Conservation (phyloP, 2,113 vertebrate genomes). For the Chlamydotis undulata region DNA sequence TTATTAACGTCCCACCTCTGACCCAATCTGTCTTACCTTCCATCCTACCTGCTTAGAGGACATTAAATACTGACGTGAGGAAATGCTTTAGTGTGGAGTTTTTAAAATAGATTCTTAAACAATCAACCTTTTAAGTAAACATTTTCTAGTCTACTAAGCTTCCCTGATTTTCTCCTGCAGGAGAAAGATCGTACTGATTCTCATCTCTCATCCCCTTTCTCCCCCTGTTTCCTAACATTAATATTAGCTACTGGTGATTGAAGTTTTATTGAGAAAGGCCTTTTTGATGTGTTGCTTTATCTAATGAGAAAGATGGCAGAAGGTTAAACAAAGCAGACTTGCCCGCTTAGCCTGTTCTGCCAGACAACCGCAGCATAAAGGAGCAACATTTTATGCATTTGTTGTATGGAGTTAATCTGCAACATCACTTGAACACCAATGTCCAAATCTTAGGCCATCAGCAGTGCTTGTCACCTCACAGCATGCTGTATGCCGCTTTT, state of each 20-base stretch:
- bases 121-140: background rate
- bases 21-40: background rate
- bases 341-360: background rate
- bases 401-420: background rate
- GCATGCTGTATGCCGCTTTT: background rate
- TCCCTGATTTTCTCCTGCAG: background rate
- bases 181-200: background rate
- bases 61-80: background rate
- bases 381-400: background rate
- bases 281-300: background rate
- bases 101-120: constrained; percentile 12
- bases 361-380: background rate
- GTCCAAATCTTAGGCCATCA: background rate
- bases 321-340: background rate
- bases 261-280: background rate
- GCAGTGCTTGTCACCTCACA: background rate
- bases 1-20: background rate
- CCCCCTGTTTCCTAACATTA: background rate
- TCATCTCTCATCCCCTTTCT: background rate
- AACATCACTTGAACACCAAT: background rate
- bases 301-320: background rate
- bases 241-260: background rate
- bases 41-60: background rate
- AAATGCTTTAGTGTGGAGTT: background rate
- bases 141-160: background rate